Base-by-base conservation (phyloP, 2,888 invertebrate genomes). In the Mechanitis mazaeus region DNA sequence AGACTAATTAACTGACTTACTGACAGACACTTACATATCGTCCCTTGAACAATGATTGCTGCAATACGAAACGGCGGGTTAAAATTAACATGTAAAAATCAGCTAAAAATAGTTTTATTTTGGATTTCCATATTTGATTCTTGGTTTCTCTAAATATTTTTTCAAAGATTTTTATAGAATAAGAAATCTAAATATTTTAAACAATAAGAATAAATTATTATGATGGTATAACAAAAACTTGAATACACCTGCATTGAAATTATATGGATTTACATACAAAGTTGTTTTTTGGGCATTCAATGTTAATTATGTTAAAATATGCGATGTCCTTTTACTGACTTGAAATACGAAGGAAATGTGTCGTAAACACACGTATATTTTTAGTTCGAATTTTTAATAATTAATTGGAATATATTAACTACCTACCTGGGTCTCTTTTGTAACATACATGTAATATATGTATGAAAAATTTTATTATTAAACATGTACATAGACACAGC, bases 231-330 rank as follows among this genome's bases (percentile, higher is more conserved):
- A 74, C 72, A 72, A 72, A 73, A 76, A 76, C 73, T 74, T 57
- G 60, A 68, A 73, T 69, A 71, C 79, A 80, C 73, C 73, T 82
- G 82, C 79, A 80, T 83, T 80, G 75, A 69, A 82, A 86, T 76
- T 75, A 69, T 66, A 69, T 64, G 45, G 64, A 67, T 89, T 88
- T 76, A 65, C 87, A 88, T 86, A 87, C 88, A 88, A 87, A 87
- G 87, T 84, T 75, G 69, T 65, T 74, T 83, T 81, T 75, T 42
- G 71, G 75, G 71, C 75, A 77, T 77, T 75, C 59, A 74, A 79
- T 79, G 78, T 79, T 81, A 83, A 84, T 84, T 78, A 87, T 88
- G 83, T 79, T 77, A 85, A 88, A 81, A 7, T 66, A 82, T 81
- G 81, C 85, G 58, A 80, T 83, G 84, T 85, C 85, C 86, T 84